These are phyloP conservation scores for Eupristina koningsbergeri DNA, from an alignment of 1,140 invertebrate genomes.

Conservation along the genomic window DNA sequence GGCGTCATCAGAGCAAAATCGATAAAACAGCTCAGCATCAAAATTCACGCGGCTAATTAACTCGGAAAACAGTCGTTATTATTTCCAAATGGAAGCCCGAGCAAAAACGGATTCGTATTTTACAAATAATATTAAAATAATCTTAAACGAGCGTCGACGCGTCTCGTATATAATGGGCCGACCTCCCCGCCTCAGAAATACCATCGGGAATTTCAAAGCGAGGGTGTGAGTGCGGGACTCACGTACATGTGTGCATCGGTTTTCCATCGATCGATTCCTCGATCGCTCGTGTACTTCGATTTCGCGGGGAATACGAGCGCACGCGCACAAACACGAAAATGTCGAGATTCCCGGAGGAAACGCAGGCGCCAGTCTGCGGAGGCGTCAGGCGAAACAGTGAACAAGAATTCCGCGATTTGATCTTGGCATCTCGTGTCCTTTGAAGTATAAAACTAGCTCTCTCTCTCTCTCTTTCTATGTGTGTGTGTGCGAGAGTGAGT, in stretches of 20 bases:
- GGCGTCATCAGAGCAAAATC: neutral
- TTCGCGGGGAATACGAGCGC: neutral
- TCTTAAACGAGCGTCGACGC: neutral
- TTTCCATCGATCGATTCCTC: neutral
- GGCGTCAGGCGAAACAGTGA: conserved; percentile 15
- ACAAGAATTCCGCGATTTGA: conserved; percentile 40
- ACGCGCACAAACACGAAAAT: conserved; percentile 10
- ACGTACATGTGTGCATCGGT: neutral
- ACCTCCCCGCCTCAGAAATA: neutral
- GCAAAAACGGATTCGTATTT: neutral
- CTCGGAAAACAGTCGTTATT: neutral
- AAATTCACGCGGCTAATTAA: neutral
- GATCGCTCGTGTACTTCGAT: neutral
- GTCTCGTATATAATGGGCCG: neutral
- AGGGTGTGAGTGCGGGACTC: neutral
- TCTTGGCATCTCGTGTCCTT: conserved; percentile 33
- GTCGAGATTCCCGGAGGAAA: neutral
- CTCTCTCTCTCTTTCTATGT: no score
- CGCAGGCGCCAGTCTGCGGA: neutral
- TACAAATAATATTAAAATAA: conserved; percentile 6
- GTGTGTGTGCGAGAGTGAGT: neutral
- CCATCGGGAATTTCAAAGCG: neutral
- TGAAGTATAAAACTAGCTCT: conserved; percentile 27
- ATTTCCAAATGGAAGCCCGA: neutral
- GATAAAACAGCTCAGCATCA: neutral